These are phyloP conservation scores for Liposcelis brunnea DNA, from an alignment of 2,888 invertebrate species.

Conservation along the genomic window DNA sequence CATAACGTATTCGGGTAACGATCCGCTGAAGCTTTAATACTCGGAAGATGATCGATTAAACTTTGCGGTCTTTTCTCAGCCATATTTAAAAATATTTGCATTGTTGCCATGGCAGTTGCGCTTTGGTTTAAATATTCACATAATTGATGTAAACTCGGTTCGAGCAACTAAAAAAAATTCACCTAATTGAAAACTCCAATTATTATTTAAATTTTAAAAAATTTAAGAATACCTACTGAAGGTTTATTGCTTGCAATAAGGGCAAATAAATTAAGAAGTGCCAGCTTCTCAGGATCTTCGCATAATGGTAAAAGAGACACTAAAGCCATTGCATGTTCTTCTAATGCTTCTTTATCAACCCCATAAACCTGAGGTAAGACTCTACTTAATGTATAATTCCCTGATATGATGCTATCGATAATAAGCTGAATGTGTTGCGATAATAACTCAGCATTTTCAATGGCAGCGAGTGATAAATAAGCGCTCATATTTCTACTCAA, in stretches of 20 bases:
- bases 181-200: not conserved
- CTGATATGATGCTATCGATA: slow-evolving; percentile 76
- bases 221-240: slow-evolving; percentile 37
- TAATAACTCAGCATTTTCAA: slow-evolving; percentile 71
- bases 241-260: slow-evolving; percentile 68
- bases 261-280: slow-evolving; percentile 64
- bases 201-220: slow-evolving; percentile 10
- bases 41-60: slow-evolving; percentile 50
- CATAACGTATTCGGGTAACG: slow-evolving; percentile 44
- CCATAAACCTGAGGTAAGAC: slow-evolving; percentile 82
- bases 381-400: slow-evolving; percentile 73
- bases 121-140: slow-evolving; percentile 52
- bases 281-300: slow-evolving; percentile 70
- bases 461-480: slow-evolving; percentile 81
- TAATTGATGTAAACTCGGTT: slow-evolving; percentile 64
- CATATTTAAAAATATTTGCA: slow-evolving; percentile 59
- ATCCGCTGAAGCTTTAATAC: slow-evolving; percentile 49
- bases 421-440: slow-evolving; percentile 79
- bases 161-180: slow-evolving; percentile 38
- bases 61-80: slow-evolving; percentile 50
- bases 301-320: slow-evolving; percentile 65
- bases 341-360: slow-evolving; percentile 69
- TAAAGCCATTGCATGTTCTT: slow-evolving; percentile 67
- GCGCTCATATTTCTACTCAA: slow-evolving; percentile 79
- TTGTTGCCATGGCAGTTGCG: slow-evolving; percentile 41